Conservation (phyloP, 2,113 vertebrate genomes). For the Phalacrocorax aristotelis region DNA sequence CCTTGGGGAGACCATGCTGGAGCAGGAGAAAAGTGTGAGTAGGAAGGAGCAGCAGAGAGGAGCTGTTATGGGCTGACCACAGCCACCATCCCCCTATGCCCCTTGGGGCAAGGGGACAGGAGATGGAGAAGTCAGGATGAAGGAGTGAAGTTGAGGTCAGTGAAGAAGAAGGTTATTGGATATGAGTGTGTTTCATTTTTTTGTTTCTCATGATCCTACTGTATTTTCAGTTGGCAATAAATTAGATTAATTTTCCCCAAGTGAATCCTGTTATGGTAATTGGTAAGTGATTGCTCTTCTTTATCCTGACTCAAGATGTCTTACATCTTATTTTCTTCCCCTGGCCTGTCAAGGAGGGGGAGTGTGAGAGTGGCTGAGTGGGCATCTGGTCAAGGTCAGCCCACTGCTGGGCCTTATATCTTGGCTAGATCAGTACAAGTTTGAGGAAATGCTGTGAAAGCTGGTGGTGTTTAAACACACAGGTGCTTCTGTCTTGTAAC, state of each 20-base stretch:
- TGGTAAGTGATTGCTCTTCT: background rate
- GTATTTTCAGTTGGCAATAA: background rate
- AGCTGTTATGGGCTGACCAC: accelerated
- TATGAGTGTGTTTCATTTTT: background rate
- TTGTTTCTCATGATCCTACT: background rate
- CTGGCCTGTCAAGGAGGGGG: accelerated
- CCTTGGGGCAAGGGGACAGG: no score
- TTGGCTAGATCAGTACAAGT: background rate
- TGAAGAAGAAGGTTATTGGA: background rate
- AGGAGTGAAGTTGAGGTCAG: background rate
- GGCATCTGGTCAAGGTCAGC: accelerated
- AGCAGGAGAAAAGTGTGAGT: background rate
- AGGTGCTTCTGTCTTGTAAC: accelerated
- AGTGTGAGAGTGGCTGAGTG: background rate
- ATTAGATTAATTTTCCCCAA: background rate
- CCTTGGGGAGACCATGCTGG: accelerated
- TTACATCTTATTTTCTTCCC: background rate
- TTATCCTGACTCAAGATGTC: background rate
- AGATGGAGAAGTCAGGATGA: accelerated
- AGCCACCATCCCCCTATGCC: accelerated
- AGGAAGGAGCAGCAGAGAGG: no score
- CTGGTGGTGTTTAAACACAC: background rate
- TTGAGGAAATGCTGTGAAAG: background rate
- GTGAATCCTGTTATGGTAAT: background rate
- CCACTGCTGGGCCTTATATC: background rate